Conservation (phyloP, 2,797 vertebrate genomes). For the Takifugu rubripes region DNA sequence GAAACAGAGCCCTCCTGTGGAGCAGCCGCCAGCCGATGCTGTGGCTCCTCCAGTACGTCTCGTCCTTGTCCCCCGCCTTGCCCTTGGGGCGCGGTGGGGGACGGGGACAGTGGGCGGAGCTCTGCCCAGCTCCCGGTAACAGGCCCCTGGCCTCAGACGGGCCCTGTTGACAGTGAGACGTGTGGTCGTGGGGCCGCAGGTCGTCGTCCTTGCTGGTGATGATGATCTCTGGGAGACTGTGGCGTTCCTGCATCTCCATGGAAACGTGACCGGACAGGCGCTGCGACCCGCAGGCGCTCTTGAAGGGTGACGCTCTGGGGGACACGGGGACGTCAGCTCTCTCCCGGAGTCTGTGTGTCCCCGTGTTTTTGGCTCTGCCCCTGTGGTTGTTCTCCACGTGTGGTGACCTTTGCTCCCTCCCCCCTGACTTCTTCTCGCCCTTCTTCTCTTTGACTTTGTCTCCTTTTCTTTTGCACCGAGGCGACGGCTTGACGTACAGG, state of each 20-base stretch:
- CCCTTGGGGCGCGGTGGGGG: conserved; percentile 34
- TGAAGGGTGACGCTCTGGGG: conserved; percentile 81
- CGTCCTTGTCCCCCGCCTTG: conserved; percentile 38
- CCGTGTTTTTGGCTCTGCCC: conserved; percentile 60
- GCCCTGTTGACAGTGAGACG: conserved; percentile 7
- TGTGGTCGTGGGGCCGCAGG: conserved; percentile 14
- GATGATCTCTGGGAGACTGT: conserved; percentile 67
- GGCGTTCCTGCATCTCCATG: conserved; percentile 57
- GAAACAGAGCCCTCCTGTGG: conserved; percentile 82
- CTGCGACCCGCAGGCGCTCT: conserved; percentile 74
- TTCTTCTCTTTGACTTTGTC: conserved; percentile 61
- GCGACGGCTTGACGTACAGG: conserved; percentile 48
- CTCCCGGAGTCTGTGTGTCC: conserved; percentile 75
- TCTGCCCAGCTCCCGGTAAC: conserved; percentile 38
- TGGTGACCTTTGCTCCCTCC: conserved; percentile 14
- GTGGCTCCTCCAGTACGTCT: conserved; percentile 78
- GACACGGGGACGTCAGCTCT: conserved; percentile 81
- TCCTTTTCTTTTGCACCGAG: conserved; percentile 39
- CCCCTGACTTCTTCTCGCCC: conserved; percentile 45
- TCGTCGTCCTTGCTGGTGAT: conserved; percentile 65
- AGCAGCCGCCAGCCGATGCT: conserved; percentile 87
- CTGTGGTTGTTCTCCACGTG: conserved; percentile 48
- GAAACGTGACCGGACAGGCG: conserved; percentile 34
- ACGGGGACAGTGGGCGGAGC: conserved; percentile 7
- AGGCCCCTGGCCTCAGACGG: conserved; percentile 21